phyloP scores from a whole-genome alignment of 2,113 vertebrate genomes.

The Neotoma lepida region DNA sequence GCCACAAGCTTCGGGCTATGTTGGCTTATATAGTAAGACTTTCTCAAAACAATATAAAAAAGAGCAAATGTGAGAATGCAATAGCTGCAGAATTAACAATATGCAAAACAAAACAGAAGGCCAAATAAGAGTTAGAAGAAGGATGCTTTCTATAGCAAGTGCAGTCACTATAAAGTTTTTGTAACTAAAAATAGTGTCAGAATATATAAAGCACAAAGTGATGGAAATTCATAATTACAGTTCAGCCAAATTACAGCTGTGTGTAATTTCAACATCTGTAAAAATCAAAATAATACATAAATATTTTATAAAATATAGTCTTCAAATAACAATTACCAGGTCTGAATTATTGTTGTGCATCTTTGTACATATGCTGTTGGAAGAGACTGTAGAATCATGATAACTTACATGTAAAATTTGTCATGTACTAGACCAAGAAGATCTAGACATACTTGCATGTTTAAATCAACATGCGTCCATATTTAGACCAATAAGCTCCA shows the following conservation, averaged over 20 bases:
- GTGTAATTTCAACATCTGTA: neutral
- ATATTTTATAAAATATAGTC: neutral
- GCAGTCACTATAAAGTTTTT: neutral
- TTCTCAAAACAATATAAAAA: neutral
- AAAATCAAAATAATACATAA: neutral
- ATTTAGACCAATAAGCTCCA: neutral
- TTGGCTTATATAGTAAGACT: neutral
- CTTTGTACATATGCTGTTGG: neutral
- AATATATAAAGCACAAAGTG: slow-evolving; percentile 1
- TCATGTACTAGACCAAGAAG: neutral
- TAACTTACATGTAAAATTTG: slow-evolving; percentile 23
- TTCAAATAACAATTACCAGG: neutral
- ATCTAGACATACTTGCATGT: neutral
- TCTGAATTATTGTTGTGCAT: neutral
- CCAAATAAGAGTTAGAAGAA: neutral
- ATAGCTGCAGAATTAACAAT: slow-evolving; percentile 19
- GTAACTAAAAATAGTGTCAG: slow-evolving; percentile 6
- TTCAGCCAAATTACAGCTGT: neutral
- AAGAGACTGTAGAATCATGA: neutral
- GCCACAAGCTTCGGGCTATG: neutral
- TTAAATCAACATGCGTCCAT: neutral
- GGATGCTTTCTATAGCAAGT: neutral
- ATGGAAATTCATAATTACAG: neutral
- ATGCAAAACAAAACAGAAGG: slow-evolving; percentile 24
- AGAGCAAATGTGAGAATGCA: neutral